Evolutionary conservation across 2,888 invertebrate species (phyloP).

Genomic region (Sinohyriopsis cumingii): DNA sequence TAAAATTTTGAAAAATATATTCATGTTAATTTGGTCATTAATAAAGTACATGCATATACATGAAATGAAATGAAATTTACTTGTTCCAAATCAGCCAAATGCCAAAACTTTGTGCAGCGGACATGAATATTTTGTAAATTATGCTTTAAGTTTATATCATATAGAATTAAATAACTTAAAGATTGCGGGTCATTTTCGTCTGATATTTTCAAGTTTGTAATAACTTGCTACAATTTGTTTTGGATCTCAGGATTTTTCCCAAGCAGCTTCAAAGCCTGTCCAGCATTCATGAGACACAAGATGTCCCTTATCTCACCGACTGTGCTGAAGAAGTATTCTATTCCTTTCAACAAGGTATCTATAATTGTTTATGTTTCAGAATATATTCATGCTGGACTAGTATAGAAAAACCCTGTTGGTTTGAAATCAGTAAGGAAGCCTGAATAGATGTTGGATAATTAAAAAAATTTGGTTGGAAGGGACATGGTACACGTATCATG

Average conservation of each 20-base stretch:
- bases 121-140: too few relatives aligned
- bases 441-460: too few relatives aligned
- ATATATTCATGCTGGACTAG: background rate
- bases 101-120: background rate
- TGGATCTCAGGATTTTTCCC: slow-evolving; percentile 81
- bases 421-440: background rate
- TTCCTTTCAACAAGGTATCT: slow-evolving; percentile 90
- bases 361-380: background rate
- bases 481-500: too few relatives aligned
- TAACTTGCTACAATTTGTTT: too few relatives aligned
- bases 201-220: too few relatives aligned
- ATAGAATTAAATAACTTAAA: too few relatives aligned
- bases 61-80: too few relatives aligned
- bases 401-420: slow-evolving; percentile 1
- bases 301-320: slow-evolving; percentile 98
- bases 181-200: too few relatives aligned
- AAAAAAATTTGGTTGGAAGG: too few relatives aligned
- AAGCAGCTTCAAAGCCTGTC: slow-evolving; percentile 66
- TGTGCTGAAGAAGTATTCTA: slow-evolving; percentile 91
- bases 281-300: slow-evolving; percentile 96
- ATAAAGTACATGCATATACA: too few relatives aligned
- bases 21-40: too few relatives aligned
- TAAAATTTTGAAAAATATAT: too few relatives aligned
- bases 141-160: background rate
- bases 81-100: background rate